Percentiles rank a stretch among this genome's conserved stretches.
Evolutionary conservation across 1,140 invertebrate species (phyloP).

Genomic region (Leptestheria dahalacensis): DNA sequence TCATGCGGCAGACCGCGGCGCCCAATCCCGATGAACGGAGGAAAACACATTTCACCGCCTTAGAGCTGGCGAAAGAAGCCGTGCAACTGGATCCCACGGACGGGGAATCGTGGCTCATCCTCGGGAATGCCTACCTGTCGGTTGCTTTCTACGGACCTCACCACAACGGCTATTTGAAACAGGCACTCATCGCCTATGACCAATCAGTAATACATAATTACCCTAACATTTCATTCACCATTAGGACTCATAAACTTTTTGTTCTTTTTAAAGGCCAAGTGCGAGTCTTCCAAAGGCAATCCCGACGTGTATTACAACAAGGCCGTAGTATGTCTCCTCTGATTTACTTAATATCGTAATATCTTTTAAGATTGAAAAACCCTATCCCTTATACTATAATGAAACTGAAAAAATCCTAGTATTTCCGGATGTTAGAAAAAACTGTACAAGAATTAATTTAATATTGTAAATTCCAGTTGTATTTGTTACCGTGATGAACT

Average conservation of each 20-base stretch:
- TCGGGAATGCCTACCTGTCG: conserved; percentile 73
- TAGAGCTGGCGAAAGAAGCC: conserved; percentile 67
- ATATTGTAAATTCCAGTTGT: conserved; percentile 22
- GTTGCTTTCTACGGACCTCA: conserved; percentile 61
- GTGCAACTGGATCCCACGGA: conserved; percentile 63
- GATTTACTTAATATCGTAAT: background rate
- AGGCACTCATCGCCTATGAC: conserved; percentile 57
- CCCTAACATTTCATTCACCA: conserved; percentile 14
- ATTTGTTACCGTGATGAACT: conserved; percentile 2
- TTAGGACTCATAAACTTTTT: too few species aligned
- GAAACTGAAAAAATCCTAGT: too few species aligned
- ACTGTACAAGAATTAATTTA: too few species aligned
- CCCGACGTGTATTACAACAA: conserved; percentile 75
- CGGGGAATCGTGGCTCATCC: conserved; percentile 66
- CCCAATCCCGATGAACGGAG: conserved; percentile 38
- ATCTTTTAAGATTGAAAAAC: too few species aligned
- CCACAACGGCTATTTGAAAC: conserved; percentile 37
- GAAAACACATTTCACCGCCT: conserved; percentile 49
- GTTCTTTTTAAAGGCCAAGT: background rate
- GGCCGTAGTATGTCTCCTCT: conserved; percentile 46
- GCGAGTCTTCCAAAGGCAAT: conserved; percentile 46
- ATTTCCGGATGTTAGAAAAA: too few species aligned
- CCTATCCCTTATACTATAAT: too few species aligned
- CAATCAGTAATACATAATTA: conserved; percentile 59
- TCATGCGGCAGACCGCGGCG: conserved; percentile 48